Percentiles rank a stretch among this genome's conserved stretches.
These are phyloP conservation scores for Clarias fuscus DNA, from an alignment of 2,797 vertebrate species.

Conservation along the genomic window DNA sequence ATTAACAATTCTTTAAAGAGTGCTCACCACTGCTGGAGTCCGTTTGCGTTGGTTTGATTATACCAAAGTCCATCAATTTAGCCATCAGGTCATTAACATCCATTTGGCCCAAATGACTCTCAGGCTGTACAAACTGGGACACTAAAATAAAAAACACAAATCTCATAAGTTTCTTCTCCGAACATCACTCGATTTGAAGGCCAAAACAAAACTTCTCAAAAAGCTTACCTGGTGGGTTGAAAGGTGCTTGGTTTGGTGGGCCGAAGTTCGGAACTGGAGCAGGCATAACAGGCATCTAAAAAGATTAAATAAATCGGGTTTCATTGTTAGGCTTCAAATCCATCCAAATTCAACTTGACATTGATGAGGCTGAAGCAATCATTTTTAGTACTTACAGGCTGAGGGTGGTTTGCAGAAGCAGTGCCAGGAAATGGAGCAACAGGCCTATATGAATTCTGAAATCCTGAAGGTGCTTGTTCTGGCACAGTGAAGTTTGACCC, in stretches of 20 bases:
- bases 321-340: neutral
- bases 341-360: neutral
- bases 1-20: too few relatives aligned
- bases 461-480: constrained; percentile 70
- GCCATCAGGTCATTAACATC: constrained; percentile 94
- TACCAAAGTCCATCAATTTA: constrained; percentile 91
- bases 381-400: constrained; percentile 78
- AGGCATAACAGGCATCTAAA: constrained; percentile 70
- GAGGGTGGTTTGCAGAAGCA: constrained; percentile 73
- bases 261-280: constrained; percentile 80
- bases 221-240: constrained; percentile 77
- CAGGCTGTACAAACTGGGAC: constrained; percentile 78
- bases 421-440: constrained; percentile 79
- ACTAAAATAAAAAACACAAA: constrained; percentile 47
- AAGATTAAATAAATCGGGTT: neutral
- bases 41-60: constrained; percentile 84
- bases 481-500: constrained; percentile 83
- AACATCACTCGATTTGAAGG: neutral
- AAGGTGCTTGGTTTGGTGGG: constrained; percentile 80
- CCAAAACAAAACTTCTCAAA: neutral
- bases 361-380: neutral
- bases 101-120: constrained; percentile 94
- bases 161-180: too few relatives aligned
- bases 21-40: constrained; percentile 68
- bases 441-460: constrained; percentile 71